phyloP scores from a whole-genome alignment of 2,888 invertebrate genomes.

The Himalopsyche kuldschensis region DNA sequence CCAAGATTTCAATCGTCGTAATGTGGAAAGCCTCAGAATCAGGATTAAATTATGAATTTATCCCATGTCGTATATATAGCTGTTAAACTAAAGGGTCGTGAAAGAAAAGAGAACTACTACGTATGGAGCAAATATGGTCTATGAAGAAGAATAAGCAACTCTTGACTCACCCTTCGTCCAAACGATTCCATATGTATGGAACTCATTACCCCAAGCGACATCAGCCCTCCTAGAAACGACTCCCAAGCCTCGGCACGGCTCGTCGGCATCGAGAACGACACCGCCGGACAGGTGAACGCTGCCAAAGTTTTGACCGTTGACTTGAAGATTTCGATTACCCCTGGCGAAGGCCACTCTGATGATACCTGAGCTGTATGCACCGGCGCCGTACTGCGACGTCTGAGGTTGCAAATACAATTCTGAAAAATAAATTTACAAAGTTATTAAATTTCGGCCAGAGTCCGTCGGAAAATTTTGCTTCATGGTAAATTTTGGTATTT shows the following conservation, averaged over 20 bases:
- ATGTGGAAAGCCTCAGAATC: no score
- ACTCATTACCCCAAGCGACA: constrained; percentile 58
- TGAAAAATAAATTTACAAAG: background rate
- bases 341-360: constrained; percentile 70
- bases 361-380: constrained; percentile 66
- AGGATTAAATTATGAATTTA: no score
- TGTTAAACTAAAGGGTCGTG: no score
- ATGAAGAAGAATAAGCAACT: background rate
- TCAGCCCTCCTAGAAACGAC: constrained; percentile 42
- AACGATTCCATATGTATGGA: constrained; percentile 65
- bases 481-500: no score
- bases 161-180: constrained; percentile 63
- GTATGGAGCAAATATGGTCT: no score
- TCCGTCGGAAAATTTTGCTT: no score
- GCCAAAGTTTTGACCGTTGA: constrained; percentile 40
- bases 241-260: constrained; percentile 47
- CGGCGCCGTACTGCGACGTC: constrained; percentile 62
- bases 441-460: no score
- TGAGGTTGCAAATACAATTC: constrained; percentile 64
- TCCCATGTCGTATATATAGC: no score
- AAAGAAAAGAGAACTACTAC: no score
- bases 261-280: constrained; percentile 48
- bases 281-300: constrained; percentile 56
- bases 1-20: no score
- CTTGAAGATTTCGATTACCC: constrained; percentile 60